Evolutionary conservation across 2,797 vertebrate species (phyloP).

Genomic region (Microctenopoma stevenorrisi): DNA sequence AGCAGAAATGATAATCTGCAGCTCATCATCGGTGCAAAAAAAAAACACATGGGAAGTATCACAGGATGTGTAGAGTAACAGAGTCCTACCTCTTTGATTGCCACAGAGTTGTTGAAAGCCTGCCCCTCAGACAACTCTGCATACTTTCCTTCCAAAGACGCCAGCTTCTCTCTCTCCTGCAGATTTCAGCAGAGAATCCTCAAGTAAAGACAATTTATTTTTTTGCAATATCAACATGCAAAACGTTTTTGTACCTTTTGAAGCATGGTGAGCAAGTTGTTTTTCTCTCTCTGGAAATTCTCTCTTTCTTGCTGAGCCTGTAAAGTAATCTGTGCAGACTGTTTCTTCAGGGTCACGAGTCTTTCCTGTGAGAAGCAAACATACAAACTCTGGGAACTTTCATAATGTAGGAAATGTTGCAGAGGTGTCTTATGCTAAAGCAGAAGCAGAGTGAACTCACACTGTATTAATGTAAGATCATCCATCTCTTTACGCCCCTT

Average conservation of each 20-base stretch:
- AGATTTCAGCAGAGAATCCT: slow-evolving; percentile 24
- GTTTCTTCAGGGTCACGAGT: slow-evolving; percentile 92
- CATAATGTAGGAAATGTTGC: not conserved
- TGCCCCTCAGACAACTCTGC: slow-evolving; percentile 82
- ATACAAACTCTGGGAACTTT: not conserved
- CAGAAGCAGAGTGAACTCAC: slow-evolving; percentile 12
- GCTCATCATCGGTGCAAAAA: not conserved
- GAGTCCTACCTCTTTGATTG: slow-evolving; percentile 79
- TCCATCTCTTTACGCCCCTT: not conserved
- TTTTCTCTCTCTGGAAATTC: slow-evolving; percentile 85
- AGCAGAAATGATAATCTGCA: not conserved
- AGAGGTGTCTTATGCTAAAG: slow-evolving; percentile 17
- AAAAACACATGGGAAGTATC: not conserved
- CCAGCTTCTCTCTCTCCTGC: slow-evolving; percentile 84
- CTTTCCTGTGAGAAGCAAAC: slow-evolving; percentile 84
- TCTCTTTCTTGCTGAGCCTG: slow-evolving; percentile 85
- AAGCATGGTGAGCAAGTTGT: slow-evolving; percentile 83
- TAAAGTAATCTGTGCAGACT: slow-evolving; percentile 85
- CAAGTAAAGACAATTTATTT: slow-evolving; percentile 15
- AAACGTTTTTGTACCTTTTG: slow-evolving; percentile 73
- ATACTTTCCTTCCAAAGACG: slow-evolving; percentile 83
- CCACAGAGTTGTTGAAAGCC: slow-evolving; percentile 70
- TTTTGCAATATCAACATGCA: slow-evolving; percentile 8
- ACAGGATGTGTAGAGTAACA: not conserved
- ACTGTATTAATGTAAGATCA: not conserved